A percentile compares a stretch with the other conserved stretches of the same genome.
Evolutionary conservation across 2,888 invertebrate species (phyloP).

Genomic region (Gastrophysa polygoni): DNA sequence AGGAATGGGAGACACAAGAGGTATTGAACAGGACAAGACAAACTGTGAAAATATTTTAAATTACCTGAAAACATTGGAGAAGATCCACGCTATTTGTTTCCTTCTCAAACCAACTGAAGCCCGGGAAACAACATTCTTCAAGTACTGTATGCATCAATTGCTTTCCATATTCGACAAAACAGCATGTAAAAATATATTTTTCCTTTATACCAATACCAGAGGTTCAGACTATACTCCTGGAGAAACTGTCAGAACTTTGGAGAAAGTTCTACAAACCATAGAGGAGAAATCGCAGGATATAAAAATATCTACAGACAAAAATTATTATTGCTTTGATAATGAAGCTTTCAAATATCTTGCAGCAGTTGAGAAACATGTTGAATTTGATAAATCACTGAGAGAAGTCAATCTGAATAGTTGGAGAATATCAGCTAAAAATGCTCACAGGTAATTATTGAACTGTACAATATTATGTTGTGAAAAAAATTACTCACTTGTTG

Average conservation of each 20-base stretch:
- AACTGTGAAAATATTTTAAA: slow-evolving; percentile 48
- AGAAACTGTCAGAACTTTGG: slow-evolving; percentile 45
- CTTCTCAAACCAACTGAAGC: slow-evolving; percentile 47
- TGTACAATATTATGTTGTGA: not conserved
- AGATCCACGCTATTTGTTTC: slow-evolving; percentile 50
- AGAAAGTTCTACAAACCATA: slow-evolving; percentile 41
- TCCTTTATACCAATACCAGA: slow-evolving; percentile 49
- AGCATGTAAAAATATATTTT: slow-evolving; percentile 50
- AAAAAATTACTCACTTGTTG: too few species aligned
- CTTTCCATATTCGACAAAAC: slow-evolving; percentile 50
- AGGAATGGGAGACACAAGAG: slow-evolving; percentile 50
- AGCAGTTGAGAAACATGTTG: slow-evolving; percentile 41
- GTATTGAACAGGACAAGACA: slow-evolving; percentile 36
- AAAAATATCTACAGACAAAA: slow-evolving; percentile 30
- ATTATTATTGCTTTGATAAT: slow-evolving; percentile 53
- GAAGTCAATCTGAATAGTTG: slow-evolving; percentile 36
- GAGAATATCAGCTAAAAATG: slow-evolving; percentile 39
- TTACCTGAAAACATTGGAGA: slow-evolving; percentile 44
- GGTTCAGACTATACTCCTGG: slow-evolving; percentile 39
- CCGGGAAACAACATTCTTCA: slow-evolving; percentile 46
- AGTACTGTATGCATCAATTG: slow-evolving; percentile 51
- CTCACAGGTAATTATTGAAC: slow-evolving; percentile 38
- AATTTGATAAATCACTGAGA: slow-evolving; percentile 27
- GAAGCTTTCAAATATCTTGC: slow-evolving; percentile 51
- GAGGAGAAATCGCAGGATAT: slow-evolving; percentile 37